Evolutionary conservation across 2,797 vertebrate genomes (phyloP), one percentile per base, ranked within the genome.

Genomic region (Poeciliopsis gracilis): DNA sequence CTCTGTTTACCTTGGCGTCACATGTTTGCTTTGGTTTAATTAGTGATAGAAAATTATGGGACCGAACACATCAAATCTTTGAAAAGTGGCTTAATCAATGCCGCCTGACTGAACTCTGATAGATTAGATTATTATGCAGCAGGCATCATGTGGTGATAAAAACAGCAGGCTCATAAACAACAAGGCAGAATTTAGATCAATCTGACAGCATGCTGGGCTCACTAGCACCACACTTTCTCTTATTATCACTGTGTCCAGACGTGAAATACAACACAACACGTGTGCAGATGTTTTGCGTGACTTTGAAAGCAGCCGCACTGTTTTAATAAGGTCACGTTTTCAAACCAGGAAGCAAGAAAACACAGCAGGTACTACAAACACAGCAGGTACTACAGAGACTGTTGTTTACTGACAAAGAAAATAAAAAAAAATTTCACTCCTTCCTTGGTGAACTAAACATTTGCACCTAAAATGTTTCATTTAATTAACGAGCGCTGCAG

Each of bases 141-240:
- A 38, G 41, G 36, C 49, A 67, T 66, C 41, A 63, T 45, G 74
- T 13, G 46, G 74, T 55, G 75, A 72, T 72, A 43, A 63, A 61
- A 81, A 76, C 57, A 81, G 74, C 69, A 77, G 66, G 45, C 55
- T 77, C n/a, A 43, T 59, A 38, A 46, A n/a, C 45, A 72, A 59
- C 33, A 7, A 69, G 38, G 8, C 38, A 16, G 28, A 43, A 53
- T 53, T n/a, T 51, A 36, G n/a, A 43, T 53, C 25, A 33, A 41
- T 11, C 46, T 49, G 12, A 76, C 15, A 57, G 18, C 55, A 61
- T 45, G n/a, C 55, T 45, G 55, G 33, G 57, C 74, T 76, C 45
- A 49, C 45, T 16, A 36, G 47, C 59, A 36, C 28, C 57, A 46
- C 55, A 66, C 43, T 63, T 47, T 28, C 45, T 12, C 59, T 49